phyloP scores from a whole-genome alignment of 1,140 invertebrate species.

The Conus betulinus region DNA sequence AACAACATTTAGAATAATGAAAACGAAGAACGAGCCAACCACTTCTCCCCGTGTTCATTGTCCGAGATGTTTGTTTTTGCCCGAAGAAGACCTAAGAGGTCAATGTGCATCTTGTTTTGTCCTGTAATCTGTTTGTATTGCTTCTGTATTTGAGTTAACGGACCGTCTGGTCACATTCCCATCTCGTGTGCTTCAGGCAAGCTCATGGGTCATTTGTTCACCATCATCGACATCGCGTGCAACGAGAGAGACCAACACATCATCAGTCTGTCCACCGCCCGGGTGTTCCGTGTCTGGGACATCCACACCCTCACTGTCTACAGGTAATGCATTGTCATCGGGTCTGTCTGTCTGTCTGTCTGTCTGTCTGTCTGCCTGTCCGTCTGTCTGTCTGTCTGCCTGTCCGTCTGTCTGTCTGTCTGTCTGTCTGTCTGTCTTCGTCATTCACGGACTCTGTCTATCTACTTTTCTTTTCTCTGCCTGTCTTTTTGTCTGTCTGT shows the following conservation, averaged over 20 bases:
- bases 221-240: conserved; percentile 72
- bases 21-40: no score
- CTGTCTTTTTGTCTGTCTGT: neutral
- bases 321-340: conserved; percentile 60
- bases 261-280: conserved; percentile 73
- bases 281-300: conserved; percentile 74
- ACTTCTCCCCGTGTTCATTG: no score
- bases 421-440: neutral
- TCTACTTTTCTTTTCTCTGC: neutral
- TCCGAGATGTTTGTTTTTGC: no score
- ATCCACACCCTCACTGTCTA: conserved; percentile 73
- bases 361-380: no score
- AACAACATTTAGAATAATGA: no score
- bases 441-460: neutral
- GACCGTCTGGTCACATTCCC: conserved; percentile 9
- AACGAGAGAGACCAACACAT: conserved; percentile 75
- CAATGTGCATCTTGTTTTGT: no score
- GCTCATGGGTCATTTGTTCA: conserved; percentile 74
- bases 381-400: no score
- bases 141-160: no score
- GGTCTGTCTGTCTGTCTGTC: no score
- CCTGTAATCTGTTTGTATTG: neutral
- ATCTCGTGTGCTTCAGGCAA: conserved; percentile 59
- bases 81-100: no score
- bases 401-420: no score